Base-by-base conservation (phyloP, 1,140 invertebrate species). In the Drosophila arizonae region DNA sequence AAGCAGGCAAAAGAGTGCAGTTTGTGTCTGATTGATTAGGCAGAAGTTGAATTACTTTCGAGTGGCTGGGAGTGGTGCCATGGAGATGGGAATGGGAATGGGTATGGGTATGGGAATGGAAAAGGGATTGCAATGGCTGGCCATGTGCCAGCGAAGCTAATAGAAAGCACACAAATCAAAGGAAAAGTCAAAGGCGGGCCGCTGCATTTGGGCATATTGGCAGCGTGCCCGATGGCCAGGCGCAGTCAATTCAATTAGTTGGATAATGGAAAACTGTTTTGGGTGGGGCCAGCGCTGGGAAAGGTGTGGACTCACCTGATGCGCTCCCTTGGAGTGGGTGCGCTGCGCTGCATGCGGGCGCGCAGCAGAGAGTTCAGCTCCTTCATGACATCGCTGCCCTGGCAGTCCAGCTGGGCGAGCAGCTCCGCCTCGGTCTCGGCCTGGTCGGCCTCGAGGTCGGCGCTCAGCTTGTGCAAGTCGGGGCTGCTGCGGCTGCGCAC, bases 351-450 rank as follows among this genome's bases (percentile, higher is more conserved):
- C 64, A 72, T 79, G 41, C 84, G 72, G 11, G 65, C 68, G 0
- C 79, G 69, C 13, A 88, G 64, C 55, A 88, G 41, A 6, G 63
- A 73, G 45, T 90, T 93, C 84, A 93, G 93, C 62, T 94, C 93
- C 79, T 93, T 92, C 92, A 94, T 93, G 11, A 93, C 92, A 85
- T 93, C 92, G 66, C 93, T 92, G 51, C 93, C 92, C 65, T 93
- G 92, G 45, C 91, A 91, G 61, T 94, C 93, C 36, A 93, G 65
- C 60, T 94, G 93, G 6, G 93, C 92, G 3, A 93, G 88, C 60
- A 93, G 88, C 46, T 93, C 93, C 36, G 92, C 92, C 36, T 94
- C 84, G 10, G 84, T 74, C 15, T 87, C 84, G 13, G 79, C 79
- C 61, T 87, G 69, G 3, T 62, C 65, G 13, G 60, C 26, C 13